Evolutionary conservation across 1,140 invertebrate species (phyloP).

Genomic region (Harlomillsia oculata): DNA sequence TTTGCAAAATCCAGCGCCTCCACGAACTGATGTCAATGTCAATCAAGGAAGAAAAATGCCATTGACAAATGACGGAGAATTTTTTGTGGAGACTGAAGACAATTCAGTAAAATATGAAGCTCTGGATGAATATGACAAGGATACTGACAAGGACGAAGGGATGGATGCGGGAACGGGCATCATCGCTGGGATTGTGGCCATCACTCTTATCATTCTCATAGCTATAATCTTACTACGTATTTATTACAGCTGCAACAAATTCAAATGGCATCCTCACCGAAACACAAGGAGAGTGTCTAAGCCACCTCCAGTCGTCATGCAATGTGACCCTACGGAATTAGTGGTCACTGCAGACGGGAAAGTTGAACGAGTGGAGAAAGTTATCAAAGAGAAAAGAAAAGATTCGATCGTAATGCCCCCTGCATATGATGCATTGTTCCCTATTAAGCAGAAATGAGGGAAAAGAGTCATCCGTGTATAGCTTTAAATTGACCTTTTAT

Average conservation of each 20-base stretch:
- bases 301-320: neutral
- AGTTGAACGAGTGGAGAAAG: neutral
- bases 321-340: neutral
- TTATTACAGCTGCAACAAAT: conserved; percentile 17
- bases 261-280: conserved; percentile 19
- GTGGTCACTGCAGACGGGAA: neutral
- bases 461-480: no score
- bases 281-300: neutral
- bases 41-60: conserved; percentile 7
- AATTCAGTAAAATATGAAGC: conserved; percentile 1
- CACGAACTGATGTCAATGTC: neutral
- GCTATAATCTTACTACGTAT: conserved; percentile 8
- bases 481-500: no score
- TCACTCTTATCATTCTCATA: conserved; percentile 6
- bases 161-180: neutral
- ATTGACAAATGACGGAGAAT: conserved; percentile 3
- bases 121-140: neutral
- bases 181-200: conserved; percentile 2
- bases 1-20: no score
- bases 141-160: neutral
- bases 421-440: conserved; percentile 15
- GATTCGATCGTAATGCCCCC: conserved; percentile 2
- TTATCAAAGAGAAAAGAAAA: neutral
- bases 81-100: conserved; percentile 8
- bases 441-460: neutral